Base-by-base conservation (phyloP, 2,113 vertebrate genomes). In the Pimephales promelas region DNA sequence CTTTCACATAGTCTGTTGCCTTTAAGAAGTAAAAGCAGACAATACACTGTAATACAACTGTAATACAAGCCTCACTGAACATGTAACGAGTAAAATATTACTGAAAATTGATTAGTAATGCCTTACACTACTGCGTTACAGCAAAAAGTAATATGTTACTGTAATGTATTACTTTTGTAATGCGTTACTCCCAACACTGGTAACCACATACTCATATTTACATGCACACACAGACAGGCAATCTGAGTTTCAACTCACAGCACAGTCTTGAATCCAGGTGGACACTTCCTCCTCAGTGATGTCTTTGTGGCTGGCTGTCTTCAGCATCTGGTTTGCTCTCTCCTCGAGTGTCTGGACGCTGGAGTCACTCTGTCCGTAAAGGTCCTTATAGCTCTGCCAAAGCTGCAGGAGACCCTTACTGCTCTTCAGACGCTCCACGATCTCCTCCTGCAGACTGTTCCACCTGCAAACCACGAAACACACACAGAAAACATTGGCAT, bases 341-440 rank as follows among this genome's bases (percentile, higher is more conserved):
- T 94, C 93, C 81, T 97, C 97, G 43, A 94, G 93, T 79, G 93
- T 92, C n/a, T 75, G 95, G 3, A 97, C 89, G 0, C 87, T 89
- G 1, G 88, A 76, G 22, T 89, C 90, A 40, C 95, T 95, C 91
- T 97, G 95, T 61, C 88, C 88, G n/a, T 94, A 92, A 68, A 95
- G 95, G 83, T 97, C 95, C 74, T 94, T 96, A 93, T 99, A 97
- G 34, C 95, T 92, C 89, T 97, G 96, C 98, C 98, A 99, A 2
- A 99, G 95, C 87, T 97, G 95, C 11, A 97, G 94, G 40, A 99
- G 92, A 2, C 93, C 94, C 86, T 94, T 96, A 92, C 96, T 96
- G 89, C 95, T 93, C 34, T 91, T 94, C 52, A 98, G 94, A 80
- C 95, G 95, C 92, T 98, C 96, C 0, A 92, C 86, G 1, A 95